phyloP scores from a whole-genome alignment of 2,797 vertebrate genomes.

The Tapirus indicus region DNA sequence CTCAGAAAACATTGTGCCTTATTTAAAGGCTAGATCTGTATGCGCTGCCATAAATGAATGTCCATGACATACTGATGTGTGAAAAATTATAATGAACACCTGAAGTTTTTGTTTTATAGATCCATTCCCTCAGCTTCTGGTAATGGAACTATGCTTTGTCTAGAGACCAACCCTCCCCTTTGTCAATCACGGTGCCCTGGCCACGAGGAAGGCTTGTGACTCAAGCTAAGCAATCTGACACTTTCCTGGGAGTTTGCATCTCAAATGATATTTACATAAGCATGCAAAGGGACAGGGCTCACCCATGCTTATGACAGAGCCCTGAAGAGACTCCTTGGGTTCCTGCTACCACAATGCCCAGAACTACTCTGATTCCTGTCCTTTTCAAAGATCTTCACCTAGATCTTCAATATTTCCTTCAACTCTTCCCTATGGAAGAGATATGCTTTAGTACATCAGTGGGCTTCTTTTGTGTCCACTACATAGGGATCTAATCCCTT shows the following conservation, averaged over 20 bases:
- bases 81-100: slow-evolving; percentile 33
- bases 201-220: not conserved
- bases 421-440: not conserved
- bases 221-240: not conserved
- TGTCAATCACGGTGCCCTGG: not conserved
- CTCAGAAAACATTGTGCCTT: not conserved
- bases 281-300: not conserved
- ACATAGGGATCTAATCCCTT: not conserved
- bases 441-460: not conserved
- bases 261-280: not conserved
- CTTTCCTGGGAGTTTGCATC: not conserved
- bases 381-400: not conserved
- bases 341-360: not conserved
- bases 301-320: not conserved
- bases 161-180: not conserved
- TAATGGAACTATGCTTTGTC: not conserved
- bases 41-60: not conserved
- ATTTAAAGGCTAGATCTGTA: slow-evolving; percentile 36
- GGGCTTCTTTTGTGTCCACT: not conserved
- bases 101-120: slow-evolving; percentile 49
- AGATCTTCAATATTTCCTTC: not conserved
- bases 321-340: not conserved
- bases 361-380: not conserved
- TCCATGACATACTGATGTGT: not conserved
- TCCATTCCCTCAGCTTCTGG: not conserved